These are phyloP conservation scores for Riparia riparia DNA, from an alignment of 2,113 vertebrate species.

Conservation along the genomic window DNA sequence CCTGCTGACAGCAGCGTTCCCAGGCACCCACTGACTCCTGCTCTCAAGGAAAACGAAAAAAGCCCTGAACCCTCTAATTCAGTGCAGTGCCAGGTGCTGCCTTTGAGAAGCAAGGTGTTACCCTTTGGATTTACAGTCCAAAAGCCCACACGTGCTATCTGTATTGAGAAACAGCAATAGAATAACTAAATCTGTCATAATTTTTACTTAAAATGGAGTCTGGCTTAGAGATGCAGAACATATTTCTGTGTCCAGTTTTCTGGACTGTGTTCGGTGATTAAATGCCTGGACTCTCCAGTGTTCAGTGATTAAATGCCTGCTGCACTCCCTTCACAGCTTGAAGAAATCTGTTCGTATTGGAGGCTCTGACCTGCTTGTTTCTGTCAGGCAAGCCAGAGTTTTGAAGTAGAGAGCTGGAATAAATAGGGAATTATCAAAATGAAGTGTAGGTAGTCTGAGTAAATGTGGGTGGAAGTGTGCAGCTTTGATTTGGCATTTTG, in stretches of 20 bases:
- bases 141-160: neutral
- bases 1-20: rapidly evolving
- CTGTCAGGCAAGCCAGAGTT: neutral
- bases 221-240: neutral
- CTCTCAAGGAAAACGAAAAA: neutral
- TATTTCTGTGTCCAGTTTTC: neutral
- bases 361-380: neutral
- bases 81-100: neutral
- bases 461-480: neutral
- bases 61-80: neutral
- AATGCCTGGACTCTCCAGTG: neutral
- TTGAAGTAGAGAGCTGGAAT: neutral
- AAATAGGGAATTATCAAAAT: neutral
- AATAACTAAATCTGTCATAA: neutral
- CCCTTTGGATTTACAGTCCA: neutral
- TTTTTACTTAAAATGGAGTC: neutral
- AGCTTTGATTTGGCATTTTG: neutral
- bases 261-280: neutral
- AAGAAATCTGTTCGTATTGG: neutral
- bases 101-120: neutral
- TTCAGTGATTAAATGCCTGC: neutral
- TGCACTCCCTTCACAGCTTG: neutral
- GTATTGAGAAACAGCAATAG: neutral
- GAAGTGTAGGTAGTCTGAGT: neutral
- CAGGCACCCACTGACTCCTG: rapidly evolving